Conservation (phyloP, 2,888 invertebrate species). For the Biston betularia region DNA sequence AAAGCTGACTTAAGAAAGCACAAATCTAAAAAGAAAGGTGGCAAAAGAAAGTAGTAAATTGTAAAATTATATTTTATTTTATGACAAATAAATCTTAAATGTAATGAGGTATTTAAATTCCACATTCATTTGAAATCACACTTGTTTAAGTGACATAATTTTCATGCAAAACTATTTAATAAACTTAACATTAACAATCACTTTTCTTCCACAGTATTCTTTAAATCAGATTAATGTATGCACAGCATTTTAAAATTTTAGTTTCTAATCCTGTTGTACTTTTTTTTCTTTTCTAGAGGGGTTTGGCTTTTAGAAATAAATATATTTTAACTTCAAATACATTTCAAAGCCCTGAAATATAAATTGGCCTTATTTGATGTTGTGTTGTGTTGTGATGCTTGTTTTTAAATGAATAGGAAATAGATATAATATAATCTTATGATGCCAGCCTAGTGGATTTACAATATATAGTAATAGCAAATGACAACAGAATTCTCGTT, state of each 20-base stretch:
- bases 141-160: slow-evolving; percentile 11
- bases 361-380: too few species aligned
- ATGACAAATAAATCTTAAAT: slow-evolving; percentile 26
- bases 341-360: too few species aligned
- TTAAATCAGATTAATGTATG: background rate
- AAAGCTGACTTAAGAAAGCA: slow-evolving; percentile 52
- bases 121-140: slow-evolving; percentile 18
- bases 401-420: too few species aligned
- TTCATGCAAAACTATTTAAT: slow-evolving; percentile 5
- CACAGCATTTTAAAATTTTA: background rate
- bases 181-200: background rate
- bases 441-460: too few species aligned
- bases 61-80: slow-evolving; percentile 14
- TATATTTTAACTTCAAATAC: too few species aligned
- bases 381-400: too few species aligned
- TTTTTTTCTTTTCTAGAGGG: too few species aligned
- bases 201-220: too few species aligned
- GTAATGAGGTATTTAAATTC: slow-evolving; percentile 29
- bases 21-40: slow-evolving; percentile 51
- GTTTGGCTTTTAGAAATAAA: too few species aligned
- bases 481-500: background rate
- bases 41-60: slow-evolving; percentile 71
- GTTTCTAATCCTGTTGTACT: background rate
- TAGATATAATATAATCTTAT: too few species aligned
- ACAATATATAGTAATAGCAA: background rate